Evolutionary conservation across 2,113 vertebrate species (phyloP), one percentile per base, ranked within the genome.

Genomic region (Danio rerio): DNA sequence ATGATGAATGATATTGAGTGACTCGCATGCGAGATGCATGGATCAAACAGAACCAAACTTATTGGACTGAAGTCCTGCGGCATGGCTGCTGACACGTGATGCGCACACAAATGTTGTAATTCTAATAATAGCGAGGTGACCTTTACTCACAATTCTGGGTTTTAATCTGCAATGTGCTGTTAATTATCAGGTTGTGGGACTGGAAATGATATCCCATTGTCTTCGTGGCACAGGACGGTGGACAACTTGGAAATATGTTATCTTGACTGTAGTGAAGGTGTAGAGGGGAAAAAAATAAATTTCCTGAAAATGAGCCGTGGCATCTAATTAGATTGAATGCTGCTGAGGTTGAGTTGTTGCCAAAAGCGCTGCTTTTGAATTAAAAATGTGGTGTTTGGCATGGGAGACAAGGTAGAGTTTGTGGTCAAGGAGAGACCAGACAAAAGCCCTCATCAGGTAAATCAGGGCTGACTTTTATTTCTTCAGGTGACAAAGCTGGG

Each of bases 391-490:
- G 84, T 82, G 80, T 81, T 68, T 81, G 82, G 85, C 86, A 75
- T 74, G 55, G 81, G 77, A 55, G 81, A 81, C 78, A 62, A 58
- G 56, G 63, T 73, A 80, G 49, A 71, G 78, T 79, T 18, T 61
- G 72, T 6, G 82, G 87, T 92, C 89, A 92, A 92, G 90, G 90
- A 88, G 90, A 91, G 88, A 86, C 77, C 86, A 62, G 74, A 88
- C 83, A 90, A 89, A 90, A 85, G 85, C 83, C 80, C 86, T 81
- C 88, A 85, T 92, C 91, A 93, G 87, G 86, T 91, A 92, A 93
- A 94, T 93, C 88, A 89, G 89, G 73, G 78, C 68, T 89, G 92
- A 93, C 90, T 92, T 92, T 90, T 93, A 91, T 92, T 90, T 92
- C 88, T 90, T 50, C 78, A 81, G 87, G 89, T 90, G 91, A 90